A percentile compares a stretch with the other conserved stretches of the same genome.
These are phyloP conservation scores for Rhadina sibilatrix DNA, from an alignment of 2,113 vertebrate species.

Conservation along the genomic window DNA sequence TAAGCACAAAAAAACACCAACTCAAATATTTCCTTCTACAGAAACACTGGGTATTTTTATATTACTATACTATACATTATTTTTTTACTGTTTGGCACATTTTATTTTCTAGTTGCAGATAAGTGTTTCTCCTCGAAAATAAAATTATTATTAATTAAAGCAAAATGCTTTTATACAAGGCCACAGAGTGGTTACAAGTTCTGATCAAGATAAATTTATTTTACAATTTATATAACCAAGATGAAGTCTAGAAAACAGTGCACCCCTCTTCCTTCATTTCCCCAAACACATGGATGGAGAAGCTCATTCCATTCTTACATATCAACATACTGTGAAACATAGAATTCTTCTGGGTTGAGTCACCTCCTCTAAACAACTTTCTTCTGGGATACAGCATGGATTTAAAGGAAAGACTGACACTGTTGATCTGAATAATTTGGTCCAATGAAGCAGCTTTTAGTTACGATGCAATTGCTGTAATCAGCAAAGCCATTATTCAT, in stretches of 20 bases:
- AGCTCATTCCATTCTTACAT: background rate
- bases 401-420: background rate
- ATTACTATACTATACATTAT: rapidly evolving
- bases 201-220: background rate
- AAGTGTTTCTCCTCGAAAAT: background rate
- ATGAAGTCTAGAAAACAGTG: background rate
- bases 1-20: background rate
- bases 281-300: background rate
- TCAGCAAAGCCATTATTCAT: background rate
- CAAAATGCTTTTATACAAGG: background rate
- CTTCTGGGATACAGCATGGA: background rate
- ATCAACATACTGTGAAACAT: background rate
- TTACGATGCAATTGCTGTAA: background rate
- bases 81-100: background rate
- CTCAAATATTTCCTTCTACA: background rate
- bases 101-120: background rate
- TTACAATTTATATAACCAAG: background rate
- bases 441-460: background rate
- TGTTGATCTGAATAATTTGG: background rate
- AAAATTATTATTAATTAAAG: background rate
- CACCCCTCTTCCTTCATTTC: background rate
- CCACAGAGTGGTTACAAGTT: rapidly evolving
- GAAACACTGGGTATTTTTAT: background rate
- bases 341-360: background rate
- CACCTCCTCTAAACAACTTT: background rate